A percentile compares a stretch with the other conserved stretches of the same genome.
These are phyloP conservation scores for Caiman crocodilus DNA, from an alignment of 2,797 vertebrate genomes.

Conservation along the genomic window DNA sequence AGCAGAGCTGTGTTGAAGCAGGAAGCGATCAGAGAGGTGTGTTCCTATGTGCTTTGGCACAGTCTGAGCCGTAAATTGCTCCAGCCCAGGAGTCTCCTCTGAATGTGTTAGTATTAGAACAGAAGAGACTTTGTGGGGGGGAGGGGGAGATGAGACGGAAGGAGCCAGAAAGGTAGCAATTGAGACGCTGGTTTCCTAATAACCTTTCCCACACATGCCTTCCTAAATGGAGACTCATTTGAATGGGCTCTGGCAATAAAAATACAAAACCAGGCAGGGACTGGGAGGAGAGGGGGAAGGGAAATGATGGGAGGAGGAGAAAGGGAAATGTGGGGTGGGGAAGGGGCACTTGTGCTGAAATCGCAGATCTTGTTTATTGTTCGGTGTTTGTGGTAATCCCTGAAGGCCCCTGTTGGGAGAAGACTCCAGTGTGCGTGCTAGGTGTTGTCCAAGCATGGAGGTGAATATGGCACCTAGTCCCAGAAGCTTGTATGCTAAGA, in stretches of 20 bases:
- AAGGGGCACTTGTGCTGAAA: constrained; percentile 46
- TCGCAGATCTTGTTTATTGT: constrained; percentile 35
- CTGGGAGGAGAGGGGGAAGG: background rate
- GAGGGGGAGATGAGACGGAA: constrained; percentile 43
- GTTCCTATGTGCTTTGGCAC: constrained; percentile 78
- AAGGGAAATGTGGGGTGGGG: constrained; percentile 9
- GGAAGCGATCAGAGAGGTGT: constrained; percentile 77
- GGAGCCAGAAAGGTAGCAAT: constrained; percentile 68
- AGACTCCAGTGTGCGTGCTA: background rate
- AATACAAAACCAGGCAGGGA: constrained; percentile 21
- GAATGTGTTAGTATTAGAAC: constrained; percentile 63
- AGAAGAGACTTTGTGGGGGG: constrained; percentile 60
- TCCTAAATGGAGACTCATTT: constrained; percentile 44
- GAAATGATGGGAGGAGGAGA: constrained; percentile 21
- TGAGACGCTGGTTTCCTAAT: constrained; percentile 64
- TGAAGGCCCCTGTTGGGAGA: constrained; percentile 1
- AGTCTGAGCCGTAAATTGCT: constrained; percentile 59
- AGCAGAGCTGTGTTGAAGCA: constrained; percentile 68
- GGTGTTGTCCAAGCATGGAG: background rate
- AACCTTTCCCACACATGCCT: constrained; percentile 73
- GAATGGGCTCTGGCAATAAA: constrained; percentile 36
- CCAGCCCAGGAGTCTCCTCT: constrained; percentile 56
- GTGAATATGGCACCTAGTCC: background rate
- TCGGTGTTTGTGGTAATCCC: constrained; percentile 8
- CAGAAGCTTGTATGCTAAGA: background rate